Percentiles rank a stretch among this genome's conserved stretches.
These are phyloP conservation scores for Nomada ferruginata DNA, from an alignment of 2,888 invertebrate species.

Conservation along the genomic window DNA sequence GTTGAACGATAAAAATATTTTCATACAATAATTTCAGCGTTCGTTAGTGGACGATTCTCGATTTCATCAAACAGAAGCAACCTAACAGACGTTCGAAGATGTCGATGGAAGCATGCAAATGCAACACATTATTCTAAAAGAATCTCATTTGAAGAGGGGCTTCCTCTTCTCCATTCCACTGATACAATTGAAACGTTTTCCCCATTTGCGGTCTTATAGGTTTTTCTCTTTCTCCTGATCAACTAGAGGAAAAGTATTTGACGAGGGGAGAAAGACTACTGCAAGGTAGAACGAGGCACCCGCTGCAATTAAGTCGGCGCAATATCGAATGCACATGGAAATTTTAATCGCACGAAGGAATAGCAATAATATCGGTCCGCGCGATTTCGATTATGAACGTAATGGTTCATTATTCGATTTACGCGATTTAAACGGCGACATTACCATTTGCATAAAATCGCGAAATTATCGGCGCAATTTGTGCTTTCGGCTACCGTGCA, in stretches of 20 bases:
- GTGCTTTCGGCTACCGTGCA: conserved; percentile 12
- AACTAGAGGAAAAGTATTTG: conserved; percentile 2
- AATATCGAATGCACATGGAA: conserved; percentile 4
- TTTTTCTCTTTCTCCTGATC: neutral
- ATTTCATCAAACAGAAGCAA: neutral
- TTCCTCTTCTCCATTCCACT: neutral
- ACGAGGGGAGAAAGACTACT: neutral
- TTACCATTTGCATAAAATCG: conserved; percentile 50
- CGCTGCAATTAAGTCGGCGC: conserved; percentile 21
- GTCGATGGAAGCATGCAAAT: neutral
- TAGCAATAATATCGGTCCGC: conserved; percentile 16
- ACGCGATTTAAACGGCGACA: conserved; percentile 39
- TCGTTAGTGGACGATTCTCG: neutral
- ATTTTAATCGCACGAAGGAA: conserved; percentile 14
- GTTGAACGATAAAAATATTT: neutral
- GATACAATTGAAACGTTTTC: conserved; percentile 4
- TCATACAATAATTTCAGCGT: neutral
- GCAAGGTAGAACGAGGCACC: too few relatives aligned
- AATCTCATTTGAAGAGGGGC: neutral
- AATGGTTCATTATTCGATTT: conserved; percentile 50
- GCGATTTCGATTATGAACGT: conserved; percentile 21
- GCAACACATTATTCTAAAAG: conserved; percentile 7
- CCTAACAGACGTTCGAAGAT: neutral
- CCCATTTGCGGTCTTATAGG: neutral
- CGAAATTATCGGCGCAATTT: conserved; percentile 46